Conservation (phyloP, 2,797 vertebrate genomes). For the Artibeus jamaicensis region DNA sequence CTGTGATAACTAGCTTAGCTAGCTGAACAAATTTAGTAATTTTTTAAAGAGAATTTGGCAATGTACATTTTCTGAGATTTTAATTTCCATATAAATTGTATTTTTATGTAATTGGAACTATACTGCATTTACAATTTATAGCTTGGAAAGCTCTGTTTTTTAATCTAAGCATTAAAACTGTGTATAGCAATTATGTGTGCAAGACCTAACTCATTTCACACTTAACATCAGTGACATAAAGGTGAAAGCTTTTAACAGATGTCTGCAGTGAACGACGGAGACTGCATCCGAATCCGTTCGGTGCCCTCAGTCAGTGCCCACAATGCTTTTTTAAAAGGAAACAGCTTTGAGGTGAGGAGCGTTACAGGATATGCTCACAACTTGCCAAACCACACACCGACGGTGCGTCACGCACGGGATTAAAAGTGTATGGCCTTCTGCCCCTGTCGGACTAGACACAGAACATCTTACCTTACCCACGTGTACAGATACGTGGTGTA, state of each 20-base stretch:
- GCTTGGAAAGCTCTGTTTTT: not conserved
- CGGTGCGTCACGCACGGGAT: not conserved
- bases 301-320: not conserved
- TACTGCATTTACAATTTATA: not conserved
- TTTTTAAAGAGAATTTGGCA: conserved; percentile 49
- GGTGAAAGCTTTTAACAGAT: not conserved
- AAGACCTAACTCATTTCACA: not conserved
- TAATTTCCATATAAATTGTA: not conserved
- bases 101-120: not conserved
- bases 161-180: not conserved
- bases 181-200: not conserved
- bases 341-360: not conserved
- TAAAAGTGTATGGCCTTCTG: not conserved
- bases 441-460: not conserved
- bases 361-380: not conserved
- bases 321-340: not conserved
- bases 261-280: not conserved
- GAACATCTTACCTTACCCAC: not conserved
- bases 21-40: not conserved
- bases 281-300: not conserved
- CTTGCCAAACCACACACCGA: not conserved
- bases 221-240: not conserved
- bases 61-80: conserved; percentile 36
- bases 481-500: not conserved
- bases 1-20: not conserved